A percentile compares a stretch with the other conserved stretches of the same genome.
Conservation (phyloP, 2,888 invertebrate species). For the Harmothoe impar region DNA sequence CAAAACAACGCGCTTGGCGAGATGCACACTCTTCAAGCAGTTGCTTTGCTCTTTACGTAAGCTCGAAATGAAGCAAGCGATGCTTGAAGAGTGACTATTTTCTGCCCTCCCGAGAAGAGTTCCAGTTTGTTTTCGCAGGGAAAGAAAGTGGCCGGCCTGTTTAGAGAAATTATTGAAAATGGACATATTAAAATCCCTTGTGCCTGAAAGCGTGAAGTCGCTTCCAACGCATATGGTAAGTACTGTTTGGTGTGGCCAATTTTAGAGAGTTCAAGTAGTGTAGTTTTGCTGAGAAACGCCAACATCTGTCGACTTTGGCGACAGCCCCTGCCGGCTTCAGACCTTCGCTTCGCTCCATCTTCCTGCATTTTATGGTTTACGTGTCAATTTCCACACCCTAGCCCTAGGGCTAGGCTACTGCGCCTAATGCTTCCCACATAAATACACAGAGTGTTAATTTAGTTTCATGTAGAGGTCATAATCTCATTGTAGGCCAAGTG, state of each 20-base stretch:
- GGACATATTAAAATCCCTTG: constrained; percentile 53
- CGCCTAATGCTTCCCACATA: no score
- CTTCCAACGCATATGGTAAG: constrained; percentile 63
- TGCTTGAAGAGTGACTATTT: not conserved
- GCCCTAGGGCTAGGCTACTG: not conserved
- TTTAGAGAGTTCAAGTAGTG: not conserved
- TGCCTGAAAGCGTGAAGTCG: constrained; percentile 48
- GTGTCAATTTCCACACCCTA: not conserved
- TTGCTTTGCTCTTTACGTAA: no score
- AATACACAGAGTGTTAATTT: no score
- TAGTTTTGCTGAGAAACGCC: not conserved
- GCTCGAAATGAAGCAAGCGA: no score
- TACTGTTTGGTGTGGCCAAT: not conserved
- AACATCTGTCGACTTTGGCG: not conserved
- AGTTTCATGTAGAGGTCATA: no score
- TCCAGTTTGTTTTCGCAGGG: constrained; percentile 28
- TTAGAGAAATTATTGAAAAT: not conserved
- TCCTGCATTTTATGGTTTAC: no score
- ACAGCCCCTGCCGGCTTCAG: not conserved
- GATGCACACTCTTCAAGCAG: not conserved
- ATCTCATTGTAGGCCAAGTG: no score
- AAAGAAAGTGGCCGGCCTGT: not conserved
- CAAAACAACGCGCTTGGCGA: constrained; percentile 10
- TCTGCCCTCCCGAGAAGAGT: not conserved
- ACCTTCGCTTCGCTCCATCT: not conserved